A percentile compares a stretch with the other conserved stretches of the same genome.
Evolutionary conservation across 2,113 vertebrate genomes (phyloP).

Genomic region (Cathartes aura): DNA sequence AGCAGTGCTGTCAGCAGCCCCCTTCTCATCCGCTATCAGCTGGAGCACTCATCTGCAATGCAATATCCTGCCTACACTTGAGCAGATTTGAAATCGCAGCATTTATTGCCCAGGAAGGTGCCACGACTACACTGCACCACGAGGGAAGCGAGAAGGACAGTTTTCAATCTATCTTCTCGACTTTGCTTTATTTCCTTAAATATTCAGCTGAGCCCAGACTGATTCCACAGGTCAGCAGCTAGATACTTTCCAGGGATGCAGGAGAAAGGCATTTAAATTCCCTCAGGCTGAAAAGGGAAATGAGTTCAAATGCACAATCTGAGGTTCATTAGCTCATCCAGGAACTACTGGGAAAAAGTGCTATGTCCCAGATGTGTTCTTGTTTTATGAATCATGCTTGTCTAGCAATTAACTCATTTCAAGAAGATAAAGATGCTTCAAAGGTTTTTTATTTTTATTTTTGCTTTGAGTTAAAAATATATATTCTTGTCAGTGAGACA

Average conservation of each 20-base stretch:
- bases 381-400: slow-evolving; percentile 17
- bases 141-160: neutral
- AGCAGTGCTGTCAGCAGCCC: neutral
- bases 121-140: rapidly evolving
- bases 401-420: slow-evolving; percentile 26
- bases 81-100: neutral
- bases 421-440: neutral
- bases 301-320: neutral
- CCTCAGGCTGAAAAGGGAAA: slow-evolving; percentile 17
- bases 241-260: slow-evolving; percentile 16
- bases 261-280: neutral
- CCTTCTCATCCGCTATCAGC: neutral
- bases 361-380: neutral
- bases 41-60: neutral
- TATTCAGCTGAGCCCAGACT: neutral
- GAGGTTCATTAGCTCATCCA: neutral
- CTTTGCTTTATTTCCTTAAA: neutral
- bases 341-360: neutral
- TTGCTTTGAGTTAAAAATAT: neutral
- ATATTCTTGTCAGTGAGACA: neutral
- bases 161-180: neutral
- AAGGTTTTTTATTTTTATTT: neutral
- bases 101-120: neutral
- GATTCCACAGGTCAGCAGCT: neutral
- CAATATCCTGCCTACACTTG: neutral